Percentiles rank a stretch among this genome's conserved stretches.
phyloP scores from a whole-genome alignment of 2,797 vertebrate genomes.

The Lutjanus argentimaculatus region DNA sequence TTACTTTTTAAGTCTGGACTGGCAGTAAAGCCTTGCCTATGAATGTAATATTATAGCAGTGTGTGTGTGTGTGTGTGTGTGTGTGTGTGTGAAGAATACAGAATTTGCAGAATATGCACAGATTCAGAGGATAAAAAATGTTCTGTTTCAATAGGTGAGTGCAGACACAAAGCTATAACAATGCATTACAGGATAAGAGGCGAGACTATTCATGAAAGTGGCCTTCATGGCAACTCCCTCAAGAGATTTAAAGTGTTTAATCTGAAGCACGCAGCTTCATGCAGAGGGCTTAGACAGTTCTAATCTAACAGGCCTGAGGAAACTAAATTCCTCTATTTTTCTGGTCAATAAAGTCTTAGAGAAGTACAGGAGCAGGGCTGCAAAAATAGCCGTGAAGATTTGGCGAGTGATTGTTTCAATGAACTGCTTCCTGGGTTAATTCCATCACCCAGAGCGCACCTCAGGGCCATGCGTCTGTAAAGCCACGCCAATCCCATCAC shows the following conservation, averaged over 20 bases:
- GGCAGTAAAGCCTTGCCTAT: constrained; percentile 60
- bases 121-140: constrained; percentile 16
- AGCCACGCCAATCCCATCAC: constrained; percentile 20
- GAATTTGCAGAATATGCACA: constrained; percentile 35
- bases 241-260: constrained; percentile 65
- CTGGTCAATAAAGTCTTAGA: constrained; percentile 50
- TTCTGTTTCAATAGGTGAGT: constrained; percentile 60
- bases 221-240: constrained; percentile 49
- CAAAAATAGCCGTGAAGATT: constrained; percentile 33
- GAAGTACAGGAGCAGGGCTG: constrained; percentile 9
- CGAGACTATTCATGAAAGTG: constrained; percentile 55
- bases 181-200: constrained; percentile 49
- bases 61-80: constrained; percentile 28
- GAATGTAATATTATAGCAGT: constrained; percentile 65
- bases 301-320: constrained; percentile 56
- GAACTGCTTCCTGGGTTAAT: constrained; percentile 42
- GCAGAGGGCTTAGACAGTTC: constrained; percentile 34
- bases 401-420: constrained; percentile 32
- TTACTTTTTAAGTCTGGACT: constrained; percentile 60
- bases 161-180: constrained; percentile 48
- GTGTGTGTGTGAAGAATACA: constrained; percentile 46
- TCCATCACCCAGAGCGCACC: neutral
- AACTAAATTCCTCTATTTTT: constrained; percentile 49
- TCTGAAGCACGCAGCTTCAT: constrained; percentile 45
- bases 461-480: constrained; percentile 2